Percentiles rank a stretch among this genome's conserved stretches.
Conservation (phyloP, 2,888 invertebrate species). For the Periphyllus acericola region DNA sequence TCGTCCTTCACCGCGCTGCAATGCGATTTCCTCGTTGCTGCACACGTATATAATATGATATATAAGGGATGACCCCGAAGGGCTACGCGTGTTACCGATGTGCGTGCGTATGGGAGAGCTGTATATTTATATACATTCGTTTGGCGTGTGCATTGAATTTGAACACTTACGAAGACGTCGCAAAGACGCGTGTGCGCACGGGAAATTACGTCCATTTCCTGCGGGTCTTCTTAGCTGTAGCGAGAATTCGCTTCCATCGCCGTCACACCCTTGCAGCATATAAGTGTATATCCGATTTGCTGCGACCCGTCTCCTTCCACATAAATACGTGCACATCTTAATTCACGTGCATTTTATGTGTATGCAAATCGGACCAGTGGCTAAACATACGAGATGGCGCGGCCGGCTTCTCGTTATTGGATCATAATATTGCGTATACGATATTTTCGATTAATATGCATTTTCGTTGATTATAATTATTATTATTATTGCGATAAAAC, state of each 20-base stretch:
- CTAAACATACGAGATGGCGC: neutral
- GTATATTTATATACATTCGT: no score
- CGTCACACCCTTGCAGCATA: no score
- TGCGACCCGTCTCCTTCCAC: neutral
- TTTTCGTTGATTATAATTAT: constrained; percentile 32
- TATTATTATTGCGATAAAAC: constrained; percentile 32
- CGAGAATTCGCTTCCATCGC: constrained; percentile 3
- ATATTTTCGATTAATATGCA: constrained; percentile 19
- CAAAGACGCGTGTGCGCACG: constrained; percentile 15
- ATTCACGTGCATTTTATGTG: neutral
- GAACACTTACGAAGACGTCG: neutral
- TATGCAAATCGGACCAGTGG: neutral
- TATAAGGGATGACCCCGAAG: no score
- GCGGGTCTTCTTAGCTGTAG: constrained; percentile 4
- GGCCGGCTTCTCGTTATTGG: neutral
- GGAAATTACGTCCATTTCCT: constrained; percentile 50
- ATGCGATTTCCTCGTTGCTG: no score
- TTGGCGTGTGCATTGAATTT: neutral
- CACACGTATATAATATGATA: no score
- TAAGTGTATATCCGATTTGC: neutral
- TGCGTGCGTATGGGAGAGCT: no score
- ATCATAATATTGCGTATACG: neutral
- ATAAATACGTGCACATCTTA: neutral
- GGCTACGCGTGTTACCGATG: no score
- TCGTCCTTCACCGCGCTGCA: no score